Conservation (phyloP, 2,113 vertebrate genomes). For the Apodemus sylvaticus region DNA sequence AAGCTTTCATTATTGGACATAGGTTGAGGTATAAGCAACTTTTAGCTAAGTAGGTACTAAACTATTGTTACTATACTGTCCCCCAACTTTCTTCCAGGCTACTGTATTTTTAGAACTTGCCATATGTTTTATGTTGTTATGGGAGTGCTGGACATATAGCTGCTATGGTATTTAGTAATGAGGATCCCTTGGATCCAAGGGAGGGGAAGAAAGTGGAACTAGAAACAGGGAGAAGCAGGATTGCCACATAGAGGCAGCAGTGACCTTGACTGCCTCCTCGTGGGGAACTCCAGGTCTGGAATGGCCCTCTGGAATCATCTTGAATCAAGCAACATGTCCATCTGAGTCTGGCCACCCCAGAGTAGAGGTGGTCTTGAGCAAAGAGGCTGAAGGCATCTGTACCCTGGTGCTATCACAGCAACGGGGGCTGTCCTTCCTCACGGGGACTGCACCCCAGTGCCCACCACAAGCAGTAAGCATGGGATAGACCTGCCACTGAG, state of each 20-base stretch:
- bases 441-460: background rate
- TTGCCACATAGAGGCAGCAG: rapidly evolving
- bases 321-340: background rate
- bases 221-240: background rate
- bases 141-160: rapidly evolving
- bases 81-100: background rate
- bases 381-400: background rate
- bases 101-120: background rate
- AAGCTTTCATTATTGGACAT: background rate
- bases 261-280: background rate
- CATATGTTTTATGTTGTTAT: rapidly evolving
- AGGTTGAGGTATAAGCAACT: background rate
- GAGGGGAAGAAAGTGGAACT: background rate
- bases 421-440: background rate
- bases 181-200: background rate
- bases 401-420: background rate
- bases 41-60: background rate
- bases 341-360: background rate
- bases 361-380: background rate
- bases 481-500: background rate
- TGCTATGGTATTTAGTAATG: background rate
- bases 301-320: background rate
- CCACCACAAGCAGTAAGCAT: background rate
- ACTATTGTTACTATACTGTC: background rate
- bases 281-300: background rate